Base-by-base conservation (phyloP, 1,140 invertebrate genomes). In the Cardiocondyla obscurior region DNA sequence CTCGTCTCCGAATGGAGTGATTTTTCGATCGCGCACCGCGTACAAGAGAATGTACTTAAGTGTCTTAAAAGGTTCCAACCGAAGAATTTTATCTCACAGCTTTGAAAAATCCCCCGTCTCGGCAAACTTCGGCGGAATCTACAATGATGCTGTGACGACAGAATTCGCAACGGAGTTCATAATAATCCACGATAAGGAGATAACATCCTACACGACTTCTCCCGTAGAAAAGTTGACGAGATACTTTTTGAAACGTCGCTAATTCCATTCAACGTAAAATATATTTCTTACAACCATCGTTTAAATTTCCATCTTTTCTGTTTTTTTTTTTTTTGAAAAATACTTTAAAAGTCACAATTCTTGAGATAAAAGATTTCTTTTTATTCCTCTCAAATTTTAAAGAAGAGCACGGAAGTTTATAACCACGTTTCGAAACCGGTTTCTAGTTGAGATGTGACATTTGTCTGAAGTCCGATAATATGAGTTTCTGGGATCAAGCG, bases 21-120 rank as follows among this genome's bases (percentile, higher is more conserved):
- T 79, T 79, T 79, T 53, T 67, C 49, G 62, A 53, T 69, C 74
- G 46, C 42, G 74, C 74, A 65, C 62, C 30, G 62, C 62, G 62
- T 67, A 79, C 74, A 69, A 79, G 74, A 67, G 62, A 79, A 79
- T 79, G 74, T 79, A 69, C 74, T 79, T 69, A 79, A 79, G 49
- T 79, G 22, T 36, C 62, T 79, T 79, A 79, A 67, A 79, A 79
- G 62, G 62, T 69, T 79, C 49, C 14, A 65, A 8, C 14, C 8
- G n/a, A 16, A 79, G 22, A 69, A 53, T 79, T 69, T 53, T 79
- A 79, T 79, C 62, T 79, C 22, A 69, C 67, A 7, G 62, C n/a
- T 65, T 28, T 36, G 46, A 79, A 53, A 33, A 79, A 79, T 79
- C 51, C 53, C 16, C 22, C 33, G 12, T 49, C 19, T 39, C 14